Percentiles rank a stretch among this genome's conserved stretches.
These are phyloP conservation scores for Papilio glaucus DNA, from an alignment of 1,140 invertebrate genomes.

Conservation along the genomic window DNA sequence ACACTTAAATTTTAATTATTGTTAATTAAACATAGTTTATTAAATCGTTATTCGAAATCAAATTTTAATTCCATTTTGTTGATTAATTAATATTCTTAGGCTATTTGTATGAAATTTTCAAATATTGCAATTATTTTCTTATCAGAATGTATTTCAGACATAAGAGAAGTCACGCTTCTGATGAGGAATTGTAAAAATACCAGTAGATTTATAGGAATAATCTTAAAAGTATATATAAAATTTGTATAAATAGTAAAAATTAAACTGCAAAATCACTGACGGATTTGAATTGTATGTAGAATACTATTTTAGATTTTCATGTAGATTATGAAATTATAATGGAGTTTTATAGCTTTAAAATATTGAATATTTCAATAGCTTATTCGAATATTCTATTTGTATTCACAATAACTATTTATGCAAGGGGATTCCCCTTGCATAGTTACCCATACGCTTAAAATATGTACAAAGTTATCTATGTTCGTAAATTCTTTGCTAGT, in stretches of 20 bases:
- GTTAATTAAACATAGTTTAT: neutral
- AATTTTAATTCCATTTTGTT: neutral
- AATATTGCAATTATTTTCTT: conserved; percentile 2
- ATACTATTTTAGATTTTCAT: conserved; percentile 47
- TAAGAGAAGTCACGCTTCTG: neutral
- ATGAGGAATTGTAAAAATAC: conserved; percentile 13
- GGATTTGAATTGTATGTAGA: conserved; percentile 61
- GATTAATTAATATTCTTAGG: neutral
- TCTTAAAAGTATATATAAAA: conserved; percentile 48
- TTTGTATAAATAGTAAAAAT: conserved; percentile 45
- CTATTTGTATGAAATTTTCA: neutral
- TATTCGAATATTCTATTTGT: conserved; percentile 31
- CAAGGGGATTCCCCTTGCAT: conserved; percentile 39
- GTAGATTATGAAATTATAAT: conserved; percentile 35
- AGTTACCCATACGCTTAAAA: conserved; percentile 56
- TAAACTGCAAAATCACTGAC: conserved; percentile 67
- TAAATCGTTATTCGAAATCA: neutral
- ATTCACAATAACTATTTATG: conserved; percentile 17
- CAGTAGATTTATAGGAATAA: conserved; percentile 50
- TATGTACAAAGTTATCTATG: conserved; percentile 54
- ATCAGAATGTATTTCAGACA: neutral
- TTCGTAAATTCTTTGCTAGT: conserved; percentile 17
- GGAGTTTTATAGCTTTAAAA: conserved; percentile 34
- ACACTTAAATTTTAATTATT: neutral
- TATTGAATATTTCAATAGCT: conserved; percentile 30